phyloP scores from a whole-genome alignment of 2,797 vertebrate genomes.

The Pseudomugil tenellus region DNA sequence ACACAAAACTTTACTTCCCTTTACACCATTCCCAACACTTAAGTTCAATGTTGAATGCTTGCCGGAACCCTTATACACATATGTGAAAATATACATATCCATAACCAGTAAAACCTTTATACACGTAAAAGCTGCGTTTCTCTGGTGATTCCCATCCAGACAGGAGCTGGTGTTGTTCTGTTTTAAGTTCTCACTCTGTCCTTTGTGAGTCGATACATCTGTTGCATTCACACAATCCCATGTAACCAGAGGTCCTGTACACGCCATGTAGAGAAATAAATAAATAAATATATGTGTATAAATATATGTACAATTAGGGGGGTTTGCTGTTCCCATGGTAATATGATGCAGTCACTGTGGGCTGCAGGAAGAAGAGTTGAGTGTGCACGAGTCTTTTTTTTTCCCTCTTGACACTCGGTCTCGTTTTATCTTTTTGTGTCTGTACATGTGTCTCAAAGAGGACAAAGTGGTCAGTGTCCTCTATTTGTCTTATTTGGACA shows the following conservation, averaged over 20 bases:
- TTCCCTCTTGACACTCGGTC: conserved; percentile 40
- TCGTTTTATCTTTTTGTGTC: conserved; percentile 42
- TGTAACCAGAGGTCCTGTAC: conserved; percentile 71
- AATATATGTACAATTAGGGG: conserved; percentile 73
- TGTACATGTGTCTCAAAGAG: conserved; percentile 46
- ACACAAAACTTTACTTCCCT: conserved; percentile 50
- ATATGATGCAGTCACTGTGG: conserved; percentile 62
- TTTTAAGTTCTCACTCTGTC: conserved; percentile 30
- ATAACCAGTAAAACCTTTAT: conserved; percentile 53
- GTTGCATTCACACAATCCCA: conserved; percentile 67
- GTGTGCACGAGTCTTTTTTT: conserved; percentile 41
- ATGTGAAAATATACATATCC: conserved; percentile 70
- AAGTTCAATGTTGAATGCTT: conserved; percentile 35
- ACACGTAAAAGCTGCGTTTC: conserved; percentile 57
- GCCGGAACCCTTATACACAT: conserved; percentile 49
- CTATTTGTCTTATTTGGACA: conserved; percentile 40
- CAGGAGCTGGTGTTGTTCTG: conserved; percentile 53
- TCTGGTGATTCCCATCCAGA: conserved; percentile 52
- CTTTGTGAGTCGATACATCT: conserved; percentile 55
- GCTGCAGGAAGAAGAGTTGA: conserved; percentile 44
- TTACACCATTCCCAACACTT: conserved; percentile 42
- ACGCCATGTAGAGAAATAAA: conserved; percentile 72
- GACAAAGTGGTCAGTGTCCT: conserved; percentile 28
- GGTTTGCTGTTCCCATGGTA: conserved; percentile 59
- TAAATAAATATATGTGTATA: conserved; percentile 82